Evolutionary conservation across 2,113 vertebrate species (phyloP).

Genomic region (Lynx canadensis): DNA sequence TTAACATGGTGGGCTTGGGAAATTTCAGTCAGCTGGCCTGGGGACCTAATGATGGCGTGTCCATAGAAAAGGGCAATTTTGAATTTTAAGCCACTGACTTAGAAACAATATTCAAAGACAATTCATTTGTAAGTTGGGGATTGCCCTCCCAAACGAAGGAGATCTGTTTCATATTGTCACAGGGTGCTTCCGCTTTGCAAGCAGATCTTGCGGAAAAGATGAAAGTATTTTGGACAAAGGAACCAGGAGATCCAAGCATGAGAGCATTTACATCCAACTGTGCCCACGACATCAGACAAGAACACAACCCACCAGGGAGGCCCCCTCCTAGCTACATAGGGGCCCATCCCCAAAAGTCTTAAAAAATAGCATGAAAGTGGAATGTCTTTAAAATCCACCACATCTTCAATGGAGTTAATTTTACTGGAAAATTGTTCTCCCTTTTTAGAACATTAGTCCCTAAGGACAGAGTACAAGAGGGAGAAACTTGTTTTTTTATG

Average conservation of each 20-base stretch:
- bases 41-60: not conserved
- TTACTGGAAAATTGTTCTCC: constrained; percentile 17
- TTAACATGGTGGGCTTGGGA: accelerated
- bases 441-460: constrained; percentile 49
- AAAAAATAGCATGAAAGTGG: not conserved
- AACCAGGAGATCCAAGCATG: not conserved
- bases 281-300: not conserved
- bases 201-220: not conserved
- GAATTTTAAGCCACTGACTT: not conserved
- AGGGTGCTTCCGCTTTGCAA: not conserved
- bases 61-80: not conserved
- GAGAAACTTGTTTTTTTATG: not conserved
- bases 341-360: not conserved
- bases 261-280: not conserved
- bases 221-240: not conserved
- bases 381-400: not conserved
- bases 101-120: not conserved
- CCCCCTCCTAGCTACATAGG: not conserved
- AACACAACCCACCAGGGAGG: not conserved
- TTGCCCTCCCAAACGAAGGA: not conserved
- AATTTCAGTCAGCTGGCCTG: not conserved
- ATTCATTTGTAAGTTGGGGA: not conserved
- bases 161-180: not conserved
- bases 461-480: not conserved
- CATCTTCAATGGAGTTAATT: constrained; percentile 27